These are phyloP conservation scores for Rhagophthalmus giganteus DNA, from an alignment of 2,888 invertebrate species.

Conservation along the genomic window DNA sequence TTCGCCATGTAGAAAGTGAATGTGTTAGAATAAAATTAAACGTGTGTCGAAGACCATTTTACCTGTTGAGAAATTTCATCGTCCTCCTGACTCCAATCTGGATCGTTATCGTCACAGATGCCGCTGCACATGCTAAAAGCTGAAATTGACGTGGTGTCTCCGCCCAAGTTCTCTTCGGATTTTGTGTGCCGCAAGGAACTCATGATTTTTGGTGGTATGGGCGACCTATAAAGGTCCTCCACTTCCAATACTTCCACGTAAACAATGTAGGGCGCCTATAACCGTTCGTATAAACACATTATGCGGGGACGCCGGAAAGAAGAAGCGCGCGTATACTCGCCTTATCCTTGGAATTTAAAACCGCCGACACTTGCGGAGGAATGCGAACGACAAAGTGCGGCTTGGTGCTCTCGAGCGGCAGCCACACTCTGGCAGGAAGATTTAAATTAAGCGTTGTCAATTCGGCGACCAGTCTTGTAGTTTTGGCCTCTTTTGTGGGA, in stretches of 20 bases:
- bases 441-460: constrained; percentile 92
- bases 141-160: constrained; percentile 52
- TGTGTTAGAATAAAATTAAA: no score
- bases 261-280: constrained; percentile 92
- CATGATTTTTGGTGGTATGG: constrained; percentile 87
- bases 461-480: constrained; percentile 89
- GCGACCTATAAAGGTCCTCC: constrained; percentile 78
- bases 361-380: constrained; percentile 95
- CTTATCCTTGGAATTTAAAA: constrained; percentile 98
- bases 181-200: constrained; percentile 87
- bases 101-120: constrained; percentile 62
- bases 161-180: constrained; percentile 85
- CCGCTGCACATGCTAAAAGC: constrained; percentile 61
- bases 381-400: constrained; percentile 95
- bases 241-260: constrained; percentile 96
- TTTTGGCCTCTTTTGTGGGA: constrained; percentile 89
- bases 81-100: constrained; percentile 93
- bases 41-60: no score
- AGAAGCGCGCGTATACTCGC: constrained; percentile 53
- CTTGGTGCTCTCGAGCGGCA: constrained; percentile 83
- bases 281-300: background rate
- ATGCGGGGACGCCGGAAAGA: no score
- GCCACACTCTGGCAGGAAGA: constrained; percentile 96
- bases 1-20: no score
- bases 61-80: constrained; percentile 87